Conservation (phyloP, 2,797 vertebrate genomes). For the Coracias cyanogaster region DNA sequence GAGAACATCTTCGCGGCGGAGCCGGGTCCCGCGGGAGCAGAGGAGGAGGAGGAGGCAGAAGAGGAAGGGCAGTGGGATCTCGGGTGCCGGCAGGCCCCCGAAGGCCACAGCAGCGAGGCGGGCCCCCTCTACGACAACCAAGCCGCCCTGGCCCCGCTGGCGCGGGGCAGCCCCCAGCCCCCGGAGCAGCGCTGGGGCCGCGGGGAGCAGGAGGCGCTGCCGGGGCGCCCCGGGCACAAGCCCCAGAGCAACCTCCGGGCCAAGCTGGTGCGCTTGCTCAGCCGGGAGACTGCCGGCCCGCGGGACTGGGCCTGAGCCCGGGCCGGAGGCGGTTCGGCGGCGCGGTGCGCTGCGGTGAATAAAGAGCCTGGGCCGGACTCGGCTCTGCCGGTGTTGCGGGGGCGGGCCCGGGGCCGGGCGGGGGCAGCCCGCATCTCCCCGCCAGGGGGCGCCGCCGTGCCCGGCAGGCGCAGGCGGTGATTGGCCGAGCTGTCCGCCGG, state of each 20-base stretch:
- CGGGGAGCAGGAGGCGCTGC: background rate
- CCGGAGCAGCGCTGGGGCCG: slow-evolving; percentile 5
- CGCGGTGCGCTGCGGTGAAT: too few relatives aligned
- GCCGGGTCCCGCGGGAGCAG: rapidly evolving
- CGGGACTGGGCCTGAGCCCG: slow-evolving; percentile 27
- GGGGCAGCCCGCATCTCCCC: background rate
- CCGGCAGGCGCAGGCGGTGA: background rate
- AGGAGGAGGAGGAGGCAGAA: background rate
- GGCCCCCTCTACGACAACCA: slow-evolving; percentile 72
- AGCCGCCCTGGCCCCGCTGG: background rate
- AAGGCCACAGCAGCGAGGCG: slow-evolving; percentile 10
- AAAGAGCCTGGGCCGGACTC: background rate
- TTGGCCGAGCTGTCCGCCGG: background rate
- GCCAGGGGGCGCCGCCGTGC: background rate
- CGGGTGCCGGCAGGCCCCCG: background rate
- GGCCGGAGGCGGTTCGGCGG: rapidly evolving
- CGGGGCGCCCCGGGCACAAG: slow-evolving; percentile 1
- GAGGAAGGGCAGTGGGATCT: background rate
- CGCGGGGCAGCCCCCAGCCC: background rate
- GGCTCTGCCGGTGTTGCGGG: background rate
- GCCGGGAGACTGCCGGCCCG: slow-evolving; percentile 47
- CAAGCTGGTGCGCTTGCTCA: slow-evolving; percentile 76
- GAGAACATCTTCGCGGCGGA: slow-evolving; percentile 73
- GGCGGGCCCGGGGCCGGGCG: rapidly evolving
- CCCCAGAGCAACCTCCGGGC: slow-evolving; percentile 61